phyloP scores from a whole-genome alignment of 2,888 invertebrate genomes.

The Drosophila macrothrix region DNA sequence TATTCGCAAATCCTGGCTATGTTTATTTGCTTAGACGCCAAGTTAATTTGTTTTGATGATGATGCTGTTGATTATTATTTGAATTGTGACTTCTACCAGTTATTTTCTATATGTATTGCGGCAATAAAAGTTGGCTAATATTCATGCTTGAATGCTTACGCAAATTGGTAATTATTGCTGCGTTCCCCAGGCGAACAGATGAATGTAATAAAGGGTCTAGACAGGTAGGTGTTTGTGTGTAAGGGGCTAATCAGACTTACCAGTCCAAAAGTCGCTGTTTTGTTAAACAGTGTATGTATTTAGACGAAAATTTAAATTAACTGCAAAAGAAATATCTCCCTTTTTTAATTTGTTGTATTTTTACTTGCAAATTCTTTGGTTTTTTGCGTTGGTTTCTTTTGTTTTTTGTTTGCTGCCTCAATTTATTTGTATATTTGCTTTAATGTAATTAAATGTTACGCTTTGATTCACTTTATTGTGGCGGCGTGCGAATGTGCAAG shows the following conservation, averaged over 20 bases:
- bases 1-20: conserved; percentile 50
- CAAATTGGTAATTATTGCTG: conserved; percentile 53
- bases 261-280: neutral
- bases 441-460: conserved; percentile 72
- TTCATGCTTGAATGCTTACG: conserved; percentile 33
- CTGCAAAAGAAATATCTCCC: conserved; percentile 15
- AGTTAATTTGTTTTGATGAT: conserved; percentile 62
- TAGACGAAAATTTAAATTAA: conserved; percentile 9
- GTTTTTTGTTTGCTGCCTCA: conserved; percentile 44
- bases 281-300: neutral
- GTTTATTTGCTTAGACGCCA: conserved; percentile 54
- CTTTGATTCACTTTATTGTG: conserved; percentile 44
- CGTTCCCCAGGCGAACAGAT: conserved; percentile 21
- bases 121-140: conserved; percentile 25
- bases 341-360: conserved; percentile 25
- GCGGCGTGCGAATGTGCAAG: neutral
- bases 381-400: conserved; percentile 52
- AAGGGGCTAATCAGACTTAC: conserved; percentile 7
- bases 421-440: conserved; percentile 70
- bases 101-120: conserved; percentile 32
- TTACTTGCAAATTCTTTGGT: conserved; percentile 26
- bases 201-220: conserved; percentile 54
- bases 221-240: conserved; percentile 18
- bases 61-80: conserved; percentile 42
- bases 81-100: conserved; percentile 25